phyloP scores from a whole-genome alignment of 2,797 vertebrate species.

The Brotula barbata region DNA sequence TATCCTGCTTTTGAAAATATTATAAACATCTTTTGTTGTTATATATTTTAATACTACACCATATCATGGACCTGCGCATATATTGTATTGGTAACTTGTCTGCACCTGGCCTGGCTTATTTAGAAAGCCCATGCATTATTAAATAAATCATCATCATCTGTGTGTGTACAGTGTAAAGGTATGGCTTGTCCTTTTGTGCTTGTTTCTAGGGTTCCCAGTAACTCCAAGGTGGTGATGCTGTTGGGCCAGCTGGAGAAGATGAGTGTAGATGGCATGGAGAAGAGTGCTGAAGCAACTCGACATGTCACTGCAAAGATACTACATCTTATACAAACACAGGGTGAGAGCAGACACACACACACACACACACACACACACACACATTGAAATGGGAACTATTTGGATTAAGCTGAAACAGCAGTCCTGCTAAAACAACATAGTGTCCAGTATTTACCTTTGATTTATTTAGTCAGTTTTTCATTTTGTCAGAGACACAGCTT shows the following conservation, averaged over 20 bases:
- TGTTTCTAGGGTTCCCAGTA: constrained; percentile 81
- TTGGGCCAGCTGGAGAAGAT: constrained; percentile 92
- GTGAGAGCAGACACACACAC: constrained; percentile 66
- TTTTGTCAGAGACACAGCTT: too few relatives aligned
- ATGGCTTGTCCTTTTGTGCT: constrained; percentile 8
- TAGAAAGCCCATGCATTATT: neutral
- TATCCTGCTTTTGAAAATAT: too few relatives aligned
- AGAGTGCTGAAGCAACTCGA: constrained; percentile 83
- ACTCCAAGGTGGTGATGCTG: constrained; percentile 86
- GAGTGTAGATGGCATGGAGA: constrained; percentile 78
- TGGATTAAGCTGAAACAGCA: too few relatives aligned
- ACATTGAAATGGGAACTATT: too few relatives aligned
- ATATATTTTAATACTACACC: neutral
- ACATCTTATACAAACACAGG: constrained; percentile 96
- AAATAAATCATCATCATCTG: neutral
- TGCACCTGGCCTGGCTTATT: neutral
- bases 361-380: too few relatives aligned
- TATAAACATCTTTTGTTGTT: too few relatives aligned
- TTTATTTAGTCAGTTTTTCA: too few relatives aligned
- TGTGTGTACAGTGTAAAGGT: neutral
- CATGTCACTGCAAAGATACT: constrained; percentile 93
- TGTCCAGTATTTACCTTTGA: too few relatives aligned
- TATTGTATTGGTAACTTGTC: too few relatives aligned
- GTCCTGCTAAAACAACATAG: neutral
- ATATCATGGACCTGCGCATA: neutral